Evolutionary conservation across 2,113 vertebrate genomes (phyloP).

Genomic region (Dasypus novemcinctus): DNA sequence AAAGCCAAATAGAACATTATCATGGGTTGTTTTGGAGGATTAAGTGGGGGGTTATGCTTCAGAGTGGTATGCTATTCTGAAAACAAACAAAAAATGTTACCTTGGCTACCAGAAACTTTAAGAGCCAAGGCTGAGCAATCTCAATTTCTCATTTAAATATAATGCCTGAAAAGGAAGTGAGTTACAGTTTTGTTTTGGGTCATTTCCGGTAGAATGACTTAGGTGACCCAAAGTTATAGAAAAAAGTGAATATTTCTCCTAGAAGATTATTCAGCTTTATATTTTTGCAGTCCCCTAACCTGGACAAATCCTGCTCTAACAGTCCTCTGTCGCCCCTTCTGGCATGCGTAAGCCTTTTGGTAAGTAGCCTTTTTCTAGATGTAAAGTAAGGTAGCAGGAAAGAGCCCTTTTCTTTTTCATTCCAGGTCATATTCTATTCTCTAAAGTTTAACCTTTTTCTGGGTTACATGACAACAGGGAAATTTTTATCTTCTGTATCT

Average conservation of each 20-base stretch:
- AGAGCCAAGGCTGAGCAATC: conserved; percentile 62
- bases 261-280: neutral
- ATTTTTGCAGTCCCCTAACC: neutral
- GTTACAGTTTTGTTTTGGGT: conserved; percentile 27
- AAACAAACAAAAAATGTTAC: conserved; percentile 72
- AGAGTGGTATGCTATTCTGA: conserved; percentile 70
- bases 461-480: neutral
- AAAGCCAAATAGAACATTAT: conserved; percentile 59
- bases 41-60: conserved; percentile 77
- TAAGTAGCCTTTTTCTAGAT: neutral
- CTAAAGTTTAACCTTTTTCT: neutral
- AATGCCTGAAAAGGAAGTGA: conserved; percentile 21
- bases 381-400: conserved; percentile 9
- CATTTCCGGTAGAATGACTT: conserved; percentile 41
- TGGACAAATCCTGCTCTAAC: neutral
- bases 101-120: conserved; percentile 72
- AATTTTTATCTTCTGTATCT: neutral
- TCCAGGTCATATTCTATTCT: neutral
- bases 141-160: conserved; percentile 72
- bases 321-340: neutral
- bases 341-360: neutral
- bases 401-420: neutral
- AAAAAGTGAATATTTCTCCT: neutral
- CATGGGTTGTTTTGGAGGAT: conserved; percentile 59
- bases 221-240: neutral